phyloP scores from a whole-genome alignment of 2,888 invertebrate genomes.

The Taphrorychus bicolor region DNA sequence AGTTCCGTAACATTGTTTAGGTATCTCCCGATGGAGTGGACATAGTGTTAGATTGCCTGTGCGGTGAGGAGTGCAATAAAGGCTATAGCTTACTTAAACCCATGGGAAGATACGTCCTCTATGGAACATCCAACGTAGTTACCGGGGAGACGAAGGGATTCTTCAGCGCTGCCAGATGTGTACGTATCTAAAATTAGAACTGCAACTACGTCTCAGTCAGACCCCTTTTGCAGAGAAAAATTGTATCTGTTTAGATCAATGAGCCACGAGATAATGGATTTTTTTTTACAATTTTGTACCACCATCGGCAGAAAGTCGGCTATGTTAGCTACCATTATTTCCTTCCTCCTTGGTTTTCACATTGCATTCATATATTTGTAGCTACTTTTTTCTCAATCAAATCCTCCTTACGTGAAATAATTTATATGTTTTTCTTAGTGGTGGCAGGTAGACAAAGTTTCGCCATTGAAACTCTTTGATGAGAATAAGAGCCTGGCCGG shows the following conservation, averaged over 20 bases:
- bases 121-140: constrained; percentile 87
- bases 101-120: constrained; percentile 88
- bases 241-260: too few relatives aligned
- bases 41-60: constrained; percentile 85
- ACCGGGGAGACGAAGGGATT: constrained; percentile 91
- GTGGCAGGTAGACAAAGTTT: constrained; percentile 94
- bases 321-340: too few relatives aligned
- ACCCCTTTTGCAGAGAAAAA: too few relatives aligned
- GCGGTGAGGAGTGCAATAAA: constrained; percentile 87
- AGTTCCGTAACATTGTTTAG: not conserved
- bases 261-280: too few relatives aligned
- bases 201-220: too few relatives aligned
- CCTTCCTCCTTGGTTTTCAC: too few relatives aligned
- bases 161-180: constrained; percentile 88
- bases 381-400: not conserved
- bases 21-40: constrained; percentile 79
- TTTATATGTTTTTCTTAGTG: constrained; percentile 64
- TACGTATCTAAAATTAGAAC: constrained; percentile 62
- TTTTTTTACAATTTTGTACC: too few relatives aligned
- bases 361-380: not conserved
- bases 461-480: constrained; percentile 86
- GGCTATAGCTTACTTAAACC: constrained; percentile 85
- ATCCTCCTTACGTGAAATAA: not conserved
- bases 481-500: constrained; percentile 87
- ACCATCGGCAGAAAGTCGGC: too few relatives aligned